Percentiles rank a stretch among this genome's conserved stretches.
These are phyloP conservation scores for Orthonychiurus folsomi DNA, from an alignment of 2,888 invertebrate genomes.

Conservation along the genomic window DNA sequence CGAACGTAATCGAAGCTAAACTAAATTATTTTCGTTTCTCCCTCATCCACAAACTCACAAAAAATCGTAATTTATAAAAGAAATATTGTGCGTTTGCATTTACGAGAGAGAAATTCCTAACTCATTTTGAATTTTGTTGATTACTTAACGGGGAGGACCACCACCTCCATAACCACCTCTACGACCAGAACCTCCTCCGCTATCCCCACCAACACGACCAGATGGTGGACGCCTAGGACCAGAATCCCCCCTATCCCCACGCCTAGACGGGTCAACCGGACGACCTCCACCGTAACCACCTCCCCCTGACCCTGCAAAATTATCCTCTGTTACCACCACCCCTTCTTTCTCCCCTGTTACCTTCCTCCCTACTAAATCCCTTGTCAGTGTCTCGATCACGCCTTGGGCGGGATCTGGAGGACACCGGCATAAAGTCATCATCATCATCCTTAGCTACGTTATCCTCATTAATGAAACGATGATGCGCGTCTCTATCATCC, in stretches of 20 bases:
- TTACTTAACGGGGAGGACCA: neutral
- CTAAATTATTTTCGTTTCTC: neutral
- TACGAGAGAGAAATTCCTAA: too few relatives aligned
- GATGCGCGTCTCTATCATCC: slow-evolving; percentile 13
- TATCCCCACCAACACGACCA: neutral
- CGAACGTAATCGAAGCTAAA: neutral
- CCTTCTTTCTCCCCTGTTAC: neutral
- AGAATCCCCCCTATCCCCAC: neutral
- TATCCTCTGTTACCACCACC: neutral
- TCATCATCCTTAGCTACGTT: neutral
- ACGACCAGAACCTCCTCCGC: neutral
- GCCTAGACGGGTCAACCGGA: neutral
- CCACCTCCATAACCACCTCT: neutral
- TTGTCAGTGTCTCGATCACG: neutral
- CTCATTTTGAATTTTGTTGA: neutral
- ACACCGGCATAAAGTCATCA: neutral
- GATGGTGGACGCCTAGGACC: neutral
- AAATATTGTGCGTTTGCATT: neutral
- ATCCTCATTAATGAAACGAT: neutral
- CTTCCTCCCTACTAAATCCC: neutral
- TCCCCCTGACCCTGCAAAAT: neutral
- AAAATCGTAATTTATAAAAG: neutral
- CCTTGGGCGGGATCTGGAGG: neutral
- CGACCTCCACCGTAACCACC: neutral
- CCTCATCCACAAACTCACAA: neutral